These are phyloP conservation scores for Caenorhabditis imperialis DNA, from an alignment of 2,888 invertebrate species.

Conservation along the genomic window DNA sequence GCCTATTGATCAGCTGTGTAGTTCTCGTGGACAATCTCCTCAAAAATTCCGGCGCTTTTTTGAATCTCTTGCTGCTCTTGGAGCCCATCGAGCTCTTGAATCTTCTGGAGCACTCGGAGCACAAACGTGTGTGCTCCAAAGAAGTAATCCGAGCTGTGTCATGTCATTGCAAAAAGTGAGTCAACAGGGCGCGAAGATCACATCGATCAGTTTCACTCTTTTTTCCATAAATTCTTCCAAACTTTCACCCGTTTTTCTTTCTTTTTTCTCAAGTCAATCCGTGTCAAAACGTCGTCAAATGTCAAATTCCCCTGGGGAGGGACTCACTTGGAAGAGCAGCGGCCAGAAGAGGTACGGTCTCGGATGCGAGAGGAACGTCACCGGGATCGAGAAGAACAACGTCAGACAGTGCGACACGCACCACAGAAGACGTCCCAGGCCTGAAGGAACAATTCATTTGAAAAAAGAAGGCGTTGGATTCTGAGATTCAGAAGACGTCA, in stretches of 20 bases:
- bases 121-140: too few relatives aligned
- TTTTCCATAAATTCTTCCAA: too few relatives aligned
- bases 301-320: slow-evolving; percentile 17
- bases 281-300: slow-evolving; percentile 32
- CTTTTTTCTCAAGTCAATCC: neutral
- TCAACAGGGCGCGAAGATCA: too few relatives aligned
- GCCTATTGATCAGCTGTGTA: too few relatives aligned
- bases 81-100: too few relatives aligned
- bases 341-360: slow-evolving; percentile 73
- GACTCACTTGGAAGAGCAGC: slow-evolving; percentile 69
- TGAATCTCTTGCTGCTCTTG: too few relatives aligned
- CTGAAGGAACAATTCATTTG: slow-evolving; percentile 13
- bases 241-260: neutral
- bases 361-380: slow-evolving; percentile 70
- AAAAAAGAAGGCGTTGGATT: neutral
- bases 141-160: too few relatives aligned
- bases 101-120: too few relatives aligned
- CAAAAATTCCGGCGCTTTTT: too few relatives aligned
- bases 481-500: neutral
- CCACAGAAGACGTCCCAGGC: slow-evolving; percentile 59
- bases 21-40: too few relatives aligned
- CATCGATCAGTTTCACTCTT: neutral
- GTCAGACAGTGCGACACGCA: slow-evolving; percentile 70
- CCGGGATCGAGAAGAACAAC: slow-evolving; percentile 70
- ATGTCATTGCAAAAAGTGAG: too few relatives aligned